Base-by-base conservation (phyloP, 2,113 vertebrate genomes). In the Nicator chloris region DNA sequence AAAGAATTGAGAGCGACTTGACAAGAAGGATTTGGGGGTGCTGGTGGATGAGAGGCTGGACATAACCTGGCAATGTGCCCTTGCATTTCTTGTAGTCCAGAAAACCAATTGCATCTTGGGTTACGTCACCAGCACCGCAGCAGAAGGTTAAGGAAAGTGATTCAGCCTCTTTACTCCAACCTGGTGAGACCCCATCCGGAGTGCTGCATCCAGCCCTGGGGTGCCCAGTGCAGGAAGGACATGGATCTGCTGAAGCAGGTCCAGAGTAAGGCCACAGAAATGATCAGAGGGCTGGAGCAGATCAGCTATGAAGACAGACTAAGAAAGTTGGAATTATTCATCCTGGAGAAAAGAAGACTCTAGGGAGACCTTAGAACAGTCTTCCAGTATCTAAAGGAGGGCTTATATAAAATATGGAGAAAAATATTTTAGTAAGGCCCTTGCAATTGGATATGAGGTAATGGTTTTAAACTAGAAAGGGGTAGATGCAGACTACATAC, bases 121-220 rank as follows among this genome's bases (percentile, higher is more conserved):
- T 18, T 63, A 31, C 0, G 0, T 42, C 56, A 66, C 23, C 28
- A 40, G 54, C 26, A 83, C 35, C 0, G 1, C 13, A 40, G 8
- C n/a, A 63, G 18, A n/a, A 63, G 27, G 31, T 28, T 19, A 9
- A 63, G 31, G 40, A n/a, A 63, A 5, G 13, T 27, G 26, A 69
- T 69, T 42, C 49, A 37, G 35, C 12, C 22, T n/a, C 56, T 63
- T 50, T 65, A 8, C 27, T 81, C 31, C 20, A 47, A n/a, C 22
- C 20, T 53, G 28, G 14, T 53, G 78, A 60, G 39, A 75, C 16
- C 56, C 16, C 53, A 53, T 3, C 4, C 30, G 28, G 23, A 51
- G 33, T 17, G 16, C 53, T 66, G 23, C 45, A 51, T 39, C 44
- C 60, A 75, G 33, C 33, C 21, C 77, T 65, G 76, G 31, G 3